Base-by-base conservation (phyloP, 1,140 invertebrate species). In the Chironomus tepperi region DNA sequence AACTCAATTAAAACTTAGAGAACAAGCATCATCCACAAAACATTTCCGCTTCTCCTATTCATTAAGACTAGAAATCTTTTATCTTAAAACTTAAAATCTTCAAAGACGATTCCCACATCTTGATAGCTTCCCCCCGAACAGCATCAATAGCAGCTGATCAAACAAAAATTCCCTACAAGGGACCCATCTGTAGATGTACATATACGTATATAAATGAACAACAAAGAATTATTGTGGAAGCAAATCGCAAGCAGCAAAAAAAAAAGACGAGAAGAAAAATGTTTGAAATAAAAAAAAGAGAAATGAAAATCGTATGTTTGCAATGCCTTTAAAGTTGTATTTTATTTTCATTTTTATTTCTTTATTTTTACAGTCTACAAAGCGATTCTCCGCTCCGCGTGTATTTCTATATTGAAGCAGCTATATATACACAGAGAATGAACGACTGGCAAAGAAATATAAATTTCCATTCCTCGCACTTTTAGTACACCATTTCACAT, bases 281-380 rank as follows among this genome's bases (percentile, higher is more conserved):
- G 24, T 34, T 57, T 10, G 12, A 15, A n/a, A 57, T 15, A 57
- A 12, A 57, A n/a, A 57, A 57, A 57, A 57, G 47, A 12, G 47
- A 57, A 57, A 57, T 57, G 47, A 57, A 57, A 57, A 57, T 57
- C 47, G 47, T 57, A 57, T 57, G 47, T 57, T 57, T 57, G 47
- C 47, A 57, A 15, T 57, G 47, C 47, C 12, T 57, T 57, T 57
- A 57, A 57, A 57, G 47, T 57, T 57, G 47, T 57, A 57, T 57
- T 57, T 57, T 57, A 57, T 57, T 57, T 57, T 57, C 47, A 57
- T 57, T 57, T 57, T 57, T n/a, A n/a, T 57, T 57, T n/a, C n/a
- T 57, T 57, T n/a, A n/a, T 57, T 47, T 57, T 57, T 57, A 57
- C 47, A 57, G 47, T 57, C 47, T 57, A 57, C 47, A 57, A 57